A percentile compares a stretch with the other conserved stretches of the same genome.
Evolutionary conservation across 2,113 vertebrate species (phyloP).

Genomic region (Urocitellus parryii): DNA sequence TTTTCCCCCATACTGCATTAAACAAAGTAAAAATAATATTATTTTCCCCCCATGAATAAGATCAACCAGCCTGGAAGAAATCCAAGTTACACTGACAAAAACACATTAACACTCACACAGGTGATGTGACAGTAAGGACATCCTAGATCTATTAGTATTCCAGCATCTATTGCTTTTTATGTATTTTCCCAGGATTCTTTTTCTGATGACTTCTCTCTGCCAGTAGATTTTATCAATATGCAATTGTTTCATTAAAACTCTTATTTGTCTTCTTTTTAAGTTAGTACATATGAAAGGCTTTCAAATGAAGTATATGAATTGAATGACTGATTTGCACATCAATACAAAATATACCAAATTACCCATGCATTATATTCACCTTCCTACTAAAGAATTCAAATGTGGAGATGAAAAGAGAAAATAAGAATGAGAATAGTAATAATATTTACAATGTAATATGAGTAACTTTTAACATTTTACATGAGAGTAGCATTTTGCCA

Average conservation of each 20-base stretch:
- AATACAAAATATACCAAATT: constrained; percentile 50
- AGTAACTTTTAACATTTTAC: constrained; percentile 34
- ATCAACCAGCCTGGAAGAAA: constrained; percentile 27
- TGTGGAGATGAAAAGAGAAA: not conserved
- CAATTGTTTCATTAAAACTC: constrained; percentile 57
- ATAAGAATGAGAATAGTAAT: constrained; percentile 23
- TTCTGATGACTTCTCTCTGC: constrained; percentile 23
- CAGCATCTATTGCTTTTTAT: constrained; percentile 16
- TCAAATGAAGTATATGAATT: constrained; percentile 52
- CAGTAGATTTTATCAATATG: not conserved
- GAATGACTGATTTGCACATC: not conserved
- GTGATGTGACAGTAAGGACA: not conserved
- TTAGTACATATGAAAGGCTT: constrained; percentile 10
- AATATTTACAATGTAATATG: constrained; percentile 2
- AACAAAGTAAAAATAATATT: constrained; percentile 16
- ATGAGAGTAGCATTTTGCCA: not conserved
- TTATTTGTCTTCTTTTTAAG: constrained; percentile 35
- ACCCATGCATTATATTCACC: not conserved
- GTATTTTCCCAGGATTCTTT: constrained; percentile 32
- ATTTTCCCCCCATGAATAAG: not conserved
- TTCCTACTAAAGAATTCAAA: constrained; percentile 33
- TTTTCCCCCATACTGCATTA: not conserved
- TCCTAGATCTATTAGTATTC: not conserved
- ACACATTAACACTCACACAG: not conserved
- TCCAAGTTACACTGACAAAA: not conserved